Conservation (phyloP, 1,140 invertebrate species). For the Eriosoma lanigerum region DNA sequence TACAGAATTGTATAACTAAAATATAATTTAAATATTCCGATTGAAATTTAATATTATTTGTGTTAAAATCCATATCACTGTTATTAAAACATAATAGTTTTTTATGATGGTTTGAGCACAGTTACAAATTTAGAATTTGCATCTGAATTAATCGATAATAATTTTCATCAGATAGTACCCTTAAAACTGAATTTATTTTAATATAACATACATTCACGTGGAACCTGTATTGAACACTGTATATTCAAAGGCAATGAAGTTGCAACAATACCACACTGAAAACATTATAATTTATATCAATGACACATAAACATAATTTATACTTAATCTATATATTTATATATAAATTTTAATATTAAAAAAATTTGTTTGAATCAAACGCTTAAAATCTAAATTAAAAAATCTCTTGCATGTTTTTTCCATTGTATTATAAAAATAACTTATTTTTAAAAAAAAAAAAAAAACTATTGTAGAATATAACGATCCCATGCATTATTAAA, state of each 20-base stretch:
- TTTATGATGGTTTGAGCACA: background rate
- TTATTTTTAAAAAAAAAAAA: no score
- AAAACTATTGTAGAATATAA: background rate
- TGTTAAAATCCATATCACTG: no score
- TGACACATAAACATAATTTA: conserved; percentile 18
- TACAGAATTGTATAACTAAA: no score
- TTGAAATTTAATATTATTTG: background rate
- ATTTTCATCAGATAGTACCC: background rate
- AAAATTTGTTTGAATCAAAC: no score
- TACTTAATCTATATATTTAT: no score
- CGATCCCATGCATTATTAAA: conserved; percentile 3
- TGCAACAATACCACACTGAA: background rate
- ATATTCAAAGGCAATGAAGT: background rate
- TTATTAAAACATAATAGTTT: background rate
- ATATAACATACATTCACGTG: background rate
- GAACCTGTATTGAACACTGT: background rate
- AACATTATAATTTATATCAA: background rate
- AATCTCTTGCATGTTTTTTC: no score
- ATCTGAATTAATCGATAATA: background rate
- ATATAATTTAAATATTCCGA: background rate
- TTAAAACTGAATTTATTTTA: background rate
- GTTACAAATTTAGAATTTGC: background rate
- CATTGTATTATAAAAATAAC: no score
- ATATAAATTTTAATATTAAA: no score
- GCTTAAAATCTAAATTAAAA: no score